Conservation (phyloP, 1,140 invertebrate species). For the Hyphantria cunea region DNA sequence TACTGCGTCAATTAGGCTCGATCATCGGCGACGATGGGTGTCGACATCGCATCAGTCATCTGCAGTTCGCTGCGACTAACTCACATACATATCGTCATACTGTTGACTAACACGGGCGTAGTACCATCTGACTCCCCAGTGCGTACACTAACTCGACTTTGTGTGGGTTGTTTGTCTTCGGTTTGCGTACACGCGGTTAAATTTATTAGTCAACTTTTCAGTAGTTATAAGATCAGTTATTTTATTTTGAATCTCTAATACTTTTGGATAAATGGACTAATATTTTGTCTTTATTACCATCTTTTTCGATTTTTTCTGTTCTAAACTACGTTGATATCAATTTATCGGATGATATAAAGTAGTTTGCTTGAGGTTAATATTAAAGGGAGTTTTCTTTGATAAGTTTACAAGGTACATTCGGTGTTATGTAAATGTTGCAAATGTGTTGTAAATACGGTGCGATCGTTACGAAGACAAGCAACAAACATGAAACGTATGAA, state of each 20-base stretch:
- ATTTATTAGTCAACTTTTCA: too few relatives aligned
- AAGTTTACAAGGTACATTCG: too few relatives aligned
- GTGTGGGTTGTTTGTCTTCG: constrained; percentile 72
- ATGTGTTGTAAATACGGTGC: too few relatives aligned
- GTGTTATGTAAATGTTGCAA: too few relatives aligned
- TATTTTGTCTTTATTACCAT: too few relatives aligned
- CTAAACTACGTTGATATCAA: too few relatives aligned
- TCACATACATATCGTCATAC: constrained; percentile 45
- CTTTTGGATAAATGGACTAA: too few relatives aligned
- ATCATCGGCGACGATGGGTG: constrained; percentile 52
- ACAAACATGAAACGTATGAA: constrained; percentile 22
- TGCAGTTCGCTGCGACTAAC: constrained; percentile 43
- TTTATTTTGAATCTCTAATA: not conserved
- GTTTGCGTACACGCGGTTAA: constrained; percentile 11
- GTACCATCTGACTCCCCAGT: constrained; percentile 37
- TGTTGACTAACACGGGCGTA: constrained; percentile 63
- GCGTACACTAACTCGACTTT: constrained; percentile 60
- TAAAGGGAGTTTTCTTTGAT: too few relatives aligned
- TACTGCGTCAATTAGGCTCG: constrained; percentile 48
- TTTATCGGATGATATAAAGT: too few relatives aligned
- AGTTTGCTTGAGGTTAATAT: too few relatives aligned
- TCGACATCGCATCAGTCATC: constrained; percentile 46
- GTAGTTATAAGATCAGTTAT: not conserved
- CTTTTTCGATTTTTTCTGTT: too few relatives aligned
- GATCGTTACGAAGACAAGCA: constrained; percentile 30